Evolutionary conservation across 2,797 vertebrate genomes (phyloP).

Genomic region (Bucorvus abyssinicus): DNA sequence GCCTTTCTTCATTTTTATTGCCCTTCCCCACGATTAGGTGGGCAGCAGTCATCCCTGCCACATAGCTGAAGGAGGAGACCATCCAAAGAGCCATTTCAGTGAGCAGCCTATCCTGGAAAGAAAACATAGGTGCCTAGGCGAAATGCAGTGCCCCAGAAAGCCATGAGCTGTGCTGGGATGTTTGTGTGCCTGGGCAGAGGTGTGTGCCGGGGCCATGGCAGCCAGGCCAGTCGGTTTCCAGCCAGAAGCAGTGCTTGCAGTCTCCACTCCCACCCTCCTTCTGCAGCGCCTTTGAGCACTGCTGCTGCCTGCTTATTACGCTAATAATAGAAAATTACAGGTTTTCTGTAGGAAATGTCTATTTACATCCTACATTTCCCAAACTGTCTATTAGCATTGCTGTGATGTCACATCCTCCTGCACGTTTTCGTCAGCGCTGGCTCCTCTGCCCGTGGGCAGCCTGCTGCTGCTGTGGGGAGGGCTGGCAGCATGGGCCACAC

Average conservation of each 20-base stretch:
- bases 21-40: neutral
- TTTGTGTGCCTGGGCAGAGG: neutral
- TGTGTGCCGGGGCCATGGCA: neutral
- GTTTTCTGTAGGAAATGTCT: slow-evolving; percentile 61
- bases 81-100: neutral
- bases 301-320: slow-evolving; percentile 53
- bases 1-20: neutral
- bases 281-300: neutral
- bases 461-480: neutral
- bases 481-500: rapidly evolving
- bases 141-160: neutral
- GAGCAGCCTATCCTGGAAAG: neutral
- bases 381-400: slow-evolving; percentile 49
- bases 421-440: neutral
- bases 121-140: neutral
- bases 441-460: neutral
- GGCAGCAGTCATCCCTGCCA: neutral
- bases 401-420: slow-evolving; percentile 63
- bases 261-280: neutral
- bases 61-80: neutral
- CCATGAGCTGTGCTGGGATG: neutral
- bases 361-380: slow-evolving; percentile 63
- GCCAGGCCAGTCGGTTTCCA: neutral
- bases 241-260: neutral
- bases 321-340: slow-evolving; percentile 69